These are phyloP conservation scores for Rhinogobius similis DNA, from an alignment of 2,113 vertebrate genomes.

Conservation along the genomic window DNA sequence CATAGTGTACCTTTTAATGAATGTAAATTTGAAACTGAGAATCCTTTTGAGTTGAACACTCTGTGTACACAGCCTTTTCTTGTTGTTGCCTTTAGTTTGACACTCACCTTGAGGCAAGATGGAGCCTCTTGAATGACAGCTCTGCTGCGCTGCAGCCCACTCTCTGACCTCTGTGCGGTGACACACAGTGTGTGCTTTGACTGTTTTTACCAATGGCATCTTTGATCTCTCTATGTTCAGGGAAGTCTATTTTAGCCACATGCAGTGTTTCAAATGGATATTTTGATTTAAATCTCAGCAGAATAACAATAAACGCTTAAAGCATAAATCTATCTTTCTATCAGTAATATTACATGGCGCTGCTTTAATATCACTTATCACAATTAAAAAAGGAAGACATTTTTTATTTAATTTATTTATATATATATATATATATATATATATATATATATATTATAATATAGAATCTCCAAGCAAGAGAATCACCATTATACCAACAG, in stretches of 20 bases:
- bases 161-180: conserved; percentile 61
- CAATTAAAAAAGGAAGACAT: no score
- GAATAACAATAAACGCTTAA: no score
- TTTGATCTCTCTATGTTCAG: neutral
- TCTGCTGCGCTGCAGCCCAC: conserved; percentile 56
- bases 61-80: conserved; percentile 12
- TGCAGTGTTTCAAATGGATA: neutral
- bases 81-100: conserved; percentile 58
- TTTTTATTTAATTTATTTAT: no score
- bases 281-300: neutral
- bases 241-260: neutral
- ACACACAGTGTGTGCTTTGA: conserved; percentile 19
- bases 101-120: conserved; percentile 71
- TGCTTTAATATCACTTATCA: no score
- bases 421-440: no score
- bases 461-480: no score
- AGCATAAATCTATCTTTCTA: no score
- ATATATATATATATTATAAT: no score
- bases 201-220: neutral
- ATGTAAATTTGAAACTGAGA: neutral
- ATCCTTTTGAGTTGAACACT: neutral
- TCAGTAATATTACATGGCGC: no score
- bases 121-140: conserved; percentile 72
- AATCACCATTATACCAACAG: no score
- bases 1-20: neutral